Percentiles rank a stretch among this genome's conserved stretches.
Conservation (phyloP, 1,140 invertebrate species). For the Venturia canescens region DNA sequence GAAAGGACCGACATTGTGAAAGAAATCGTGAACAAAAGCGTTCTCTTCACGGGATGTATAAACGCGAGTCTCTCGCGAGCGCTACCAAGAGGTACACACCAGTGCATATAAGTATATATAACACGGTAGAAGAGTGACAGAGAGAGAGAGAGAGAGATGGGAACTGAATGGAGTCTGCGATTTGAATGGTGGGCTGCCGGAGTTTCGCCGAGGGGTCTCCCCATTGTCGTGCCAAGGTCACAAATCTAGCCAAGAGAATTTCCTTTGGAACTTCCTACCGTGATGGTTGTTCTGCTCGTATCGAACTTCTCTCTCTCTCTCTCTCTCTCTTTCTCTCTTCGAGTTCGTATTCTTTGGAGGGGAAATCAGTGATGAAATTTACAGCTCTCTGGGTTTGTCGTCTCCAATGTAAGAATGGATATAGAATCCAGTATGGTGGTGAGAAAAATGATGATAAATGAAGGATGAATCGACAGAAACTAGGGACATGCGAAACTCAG, state of each 20-base stretch:
- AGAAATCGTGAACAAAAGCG: conserved; percentile 72
- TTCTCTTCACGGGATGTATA: conserved; percentile 63
- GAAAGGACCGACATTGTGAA: conserved; percentile 58
- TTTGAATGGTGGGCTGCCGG: conserved; percentile 62
- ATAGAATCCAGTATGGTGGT: conserved; percentile 47
- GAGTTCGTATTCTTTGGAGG: conserved; percentile 13
- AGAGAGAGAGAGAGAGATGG: conserved; percentile 47
- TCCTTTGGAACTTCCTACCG: conserved; percentile 62
- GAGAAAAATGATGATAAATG: conserved; percentile 40
- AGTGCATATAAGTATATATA: background rate
- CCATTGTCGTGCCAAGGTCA: conserved; percentile 74
- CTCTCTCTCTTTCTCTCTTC: conserved; percentile 35
- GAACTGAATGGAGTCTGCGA: conserved; percentile 70
- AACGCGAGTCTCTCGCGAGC: conserved; percentile 32
- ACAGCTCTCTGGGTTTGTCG: conserved; percentile 43
- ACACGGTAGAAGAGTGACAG: conserved; percentile 23
- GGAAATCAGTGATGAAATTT: conserved; percentile 57
- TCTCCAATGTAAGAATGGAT: conserved; percentile 26
- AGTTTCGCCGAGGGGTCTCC: conserved; percentile 68
- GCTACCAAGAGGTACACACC: conserved; percentile 13
- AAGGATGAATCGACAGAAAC: conserved; percentile 40
- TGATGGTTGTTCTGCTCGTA: conserved; percentile 12
- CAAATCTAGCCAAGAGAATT: conserved; percentile 70
- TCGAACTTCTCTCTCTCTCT: conserved; percentile 8
- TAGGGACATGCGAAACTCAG: background rate